Evolutionary conservation across 2,113 vertebrate species (phyloP).

Genomic region (Puffinus mauretanicus): DNA sequence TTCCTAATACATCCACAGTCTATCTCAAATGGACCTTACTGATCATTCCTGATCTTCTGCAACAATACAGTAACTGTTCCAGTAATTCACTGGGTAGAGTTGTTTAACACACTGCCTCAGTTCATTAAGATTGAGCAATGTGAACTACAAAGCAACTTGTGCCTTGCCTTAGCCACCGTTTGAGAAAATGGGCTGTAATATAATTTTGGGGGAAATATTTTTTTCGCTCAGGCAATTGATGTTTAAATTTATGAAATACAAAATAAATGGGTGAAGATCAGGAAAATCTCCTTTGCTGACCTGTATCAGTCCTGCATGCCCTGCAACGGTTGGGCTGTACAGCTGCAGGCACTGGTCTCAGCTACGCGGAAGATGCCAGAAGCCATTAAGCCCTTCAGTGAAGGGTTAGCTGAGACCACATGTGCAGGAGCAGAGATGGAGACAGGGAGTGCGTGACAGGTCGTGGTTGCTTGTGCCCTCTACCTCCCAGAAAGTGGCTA

Average conservation of each 20-base stretch:
- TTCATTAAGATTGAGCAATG: not conserved
- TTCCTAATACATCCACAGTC: not conserved
- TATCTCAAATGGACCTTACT: not conserved
- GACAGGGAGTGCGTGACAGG: not conserved
- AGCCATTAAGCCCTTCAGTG: not conserved
- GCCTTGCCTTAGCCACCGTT: not conserved
- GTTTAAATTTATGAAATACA: not conserved
- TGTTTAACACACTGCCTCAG: not conserved
- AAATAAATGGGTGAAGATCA: not conserved
- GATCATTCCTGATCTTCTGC: not conserved
- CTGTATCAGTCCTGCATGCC: not conserved
- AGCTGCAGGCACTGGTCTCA: not conserved
- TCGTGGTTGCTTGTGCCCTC: not conserved
- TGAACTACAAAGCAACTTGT: not conserved
- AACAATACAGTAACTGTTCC: not conserved
- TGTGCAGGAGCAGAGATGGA: not conserved
- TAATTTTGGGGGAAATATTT: not conserved
- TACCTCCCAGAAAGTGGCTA: not conserved
- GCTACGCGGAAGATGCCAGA: not conserved
- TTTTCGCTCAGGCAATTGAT: not conserved
- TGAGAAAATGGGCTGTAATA: not conserved
- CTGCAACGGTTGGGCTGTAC: not conserved
- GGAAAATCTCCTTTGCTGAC: not conserved
- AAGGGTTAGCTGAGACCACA: not conserved
- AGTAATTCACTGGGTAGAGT: not conserved